phyloP scores from a whole-genome alignment of 2,888 invertebrate genomes.

The Sphecodes monilicornis region DNA sequence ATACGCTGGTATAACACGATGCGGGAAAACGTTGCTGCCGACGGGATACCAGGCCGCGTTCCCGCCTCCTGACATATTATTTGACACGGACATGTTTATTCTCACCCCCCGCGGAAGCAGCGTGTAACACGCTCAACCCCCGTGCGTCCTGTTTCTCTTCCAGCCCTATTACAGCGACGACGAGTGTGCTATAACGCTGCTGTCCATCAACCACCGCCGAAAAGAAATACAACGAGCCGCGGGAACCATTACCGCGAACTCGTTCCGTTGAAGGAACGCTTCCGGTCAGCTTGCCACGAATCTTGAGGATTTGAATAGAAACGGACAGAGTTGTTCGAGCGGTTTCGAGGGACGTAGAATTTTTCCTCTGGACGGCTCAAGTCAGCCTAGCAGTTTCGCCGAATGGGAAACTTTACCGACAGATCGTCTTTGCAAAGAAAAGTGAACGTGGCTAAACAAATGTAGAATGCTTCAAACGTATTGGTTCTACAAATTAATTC shows the following conservation, averaged over 20 bases:
- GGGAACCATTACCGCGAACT: slow-evolving; percentile 6
- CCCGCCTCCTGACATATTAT: slow-evolving; percentile 60
- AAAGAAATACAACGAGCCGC: slow-evolving; percentile 8
- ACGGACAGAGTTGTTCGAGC: slow-evolving; percentile 54
- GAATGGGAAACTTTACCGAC: background rate
- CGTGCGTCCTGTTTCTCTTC: slow-evolving; percentile 35
- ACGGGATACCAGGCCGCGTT: slow-evolving; percentile 59
- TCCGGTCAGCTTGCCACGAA: slow-evolving; percentile 61
- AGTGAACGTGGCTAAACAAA: background rate
- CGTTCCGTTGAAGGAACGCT: slow-evolving; percentile 40
- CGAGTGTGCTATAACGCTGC: slow-evolving; percentile 62
- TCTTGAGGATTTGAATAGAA: slow-evolving; percentile 37
- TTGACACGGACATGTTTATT: slow-evolving; percentile 71
- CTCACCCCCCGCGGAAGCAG: slow-evolving; percentile 62
- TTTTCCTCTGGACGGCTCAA: background rate
- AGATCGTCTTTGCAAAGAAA: background rate
- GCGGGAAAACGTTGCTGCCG: slow-evolving; percentile 71
- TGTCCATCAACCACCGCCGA: slow-evolving; percentile 25
- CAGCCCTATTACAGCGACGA: slow-evolving; percentile 63
- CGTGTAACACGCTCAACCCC: slow-evolving; percentile 54
- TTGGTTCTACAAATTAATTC: too few relatives aligned
- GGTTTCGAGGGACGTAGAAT: background rate
- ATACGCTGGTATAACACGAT: slow-evolving; percentile 67
- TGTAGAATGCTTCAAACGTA: background rate
- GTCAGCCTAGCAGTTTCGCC: background rate